Conservation (phyloP, 1,140 invertebrate genomes). For the Papilio helenus region DNA sequence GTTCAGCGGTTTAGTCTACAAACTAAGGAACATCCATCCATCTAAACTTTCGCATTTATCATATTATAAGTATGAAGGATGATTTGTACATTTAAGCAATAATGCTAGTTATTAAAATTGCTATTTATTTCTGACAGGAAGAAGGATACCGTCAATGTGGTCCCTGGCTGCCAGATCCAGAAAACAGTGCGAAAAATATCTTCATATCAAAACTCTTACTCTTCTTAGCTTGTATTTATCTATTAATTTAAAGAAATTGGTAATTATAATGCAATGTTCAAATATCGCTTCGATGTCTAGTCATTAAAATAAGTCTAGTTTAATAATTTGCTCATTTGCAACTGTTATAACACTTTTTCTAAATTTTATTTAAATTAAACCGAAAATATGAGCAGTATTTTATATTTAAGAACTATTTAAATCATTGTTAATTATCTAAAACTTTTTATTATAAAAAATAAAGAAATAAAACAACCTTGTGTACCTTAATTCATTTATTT, state of each 20-base stretch:
- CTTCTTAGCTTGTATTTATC: neutral
- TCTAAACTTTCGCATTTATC: too few relatives aligned
- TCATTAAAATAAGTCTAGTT: neutral
- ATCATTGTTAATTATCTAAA: neutral
- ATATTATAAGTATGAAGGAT: too few relatives aligned
- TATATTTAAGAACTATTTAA: neutral
- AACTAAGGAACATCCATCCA: too few relatives aligned
- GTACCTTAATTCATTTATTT: slow-evolving; percentile 49
- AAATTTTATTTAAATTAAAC: too few relatives aligned
- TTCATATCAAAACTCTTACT: slow-evolving; percentile 34
- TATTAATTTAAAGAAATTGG: neutral
- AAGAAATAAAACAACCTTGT: slow-evolving; percentile 37
- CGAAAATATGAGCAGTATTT: neutral
- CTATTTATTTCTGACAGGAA: slow-evolving; percentile 55
- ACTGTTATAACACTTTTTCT: neutral
- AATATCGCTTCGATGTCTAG: neutral
- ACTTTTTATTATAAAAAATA: slow-evolving; percentile 1
- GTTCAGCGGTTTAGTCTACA: too few relatives aligned
- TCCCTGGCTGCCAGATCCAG: slow-evolving; percentile 67
- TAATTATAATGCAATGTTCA: neutral
- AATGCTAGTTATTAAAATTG: neutral
- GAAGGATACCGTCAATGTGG: slow-evolving; percentile 72
- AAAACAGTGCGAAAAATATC: slow-evolving; percentile 43
- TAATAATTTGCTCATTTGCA: neutral
- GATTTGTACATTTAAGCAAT: neutral